phyloP scores from a whole-genome alignment of 2,888 invertebrate genomes.

The Acronicta aceris region DNA sequence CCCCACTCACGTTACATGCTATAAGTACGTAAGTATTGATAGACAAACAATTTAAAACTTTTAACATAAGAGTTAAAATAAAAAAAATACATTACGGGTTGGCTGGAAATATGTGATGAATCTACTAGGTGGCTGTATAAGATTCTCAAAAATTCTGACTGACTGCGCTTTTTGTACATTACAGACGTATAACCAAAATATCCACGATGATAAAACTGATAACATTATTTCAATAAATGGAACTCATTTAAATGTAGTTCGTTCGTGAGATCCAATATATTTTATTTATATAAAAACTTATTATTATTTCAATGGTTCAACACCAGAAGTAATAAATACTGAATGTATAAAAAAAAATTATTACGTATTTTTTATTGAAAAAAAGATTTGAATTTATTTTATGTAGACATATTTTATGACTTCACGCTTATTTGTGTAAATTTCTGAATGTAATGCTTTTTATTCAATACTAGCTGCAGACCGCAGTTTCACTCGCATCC shows the following conservation, averaged over 20 bases:
- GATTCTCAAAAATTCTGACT: conserved; percentile 42
- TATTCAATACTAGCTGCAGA: too few species aligned
- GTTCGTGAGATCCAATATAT: too few species aligned
- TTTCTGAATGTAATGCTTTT: neutral
- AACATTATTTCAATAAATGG: conserved; percentile 50
- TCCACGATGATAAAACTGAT: conserved; percentile 36
- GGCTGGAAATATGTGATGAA: conserved; percentile 21
- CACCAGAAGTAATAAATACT: conserved; percentile 58
- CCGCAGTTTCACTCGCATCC: too few species aligned
- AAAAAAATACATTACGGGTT: conserved; percentile 9
- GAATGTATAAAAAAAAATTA: conserved; percentile 55
- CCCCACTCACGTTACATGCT: too few species aligned
- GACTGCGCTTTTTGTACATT: conserved; percentile 14
- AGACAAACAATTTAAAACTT: too few species aligned
- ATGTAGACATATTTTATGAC: conserved; percentile 32
- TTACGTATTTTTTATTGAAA: conserved; percentile 58
- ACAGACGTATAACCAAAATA: conserved; percentile 34
- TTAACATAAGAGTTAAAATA: neutral
- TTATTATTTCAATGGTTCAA: conserved; percentile 14
- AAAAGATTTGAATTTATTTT: conserved; percentile 44
- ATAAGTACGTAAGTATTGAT: too few species aligned
- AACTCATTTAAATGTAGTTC: conserved; percentile 39
- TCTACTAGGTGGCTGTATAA: neutral
- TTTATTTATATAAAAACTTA: too few species aligned
- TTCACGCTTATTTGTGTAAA: conserved; percentile 4